A percentile compares a stretch with the other conserved stretches of the same genome.
These are phyloP conservation scores for Catostylus mosaicus DNA, from an alignment of 30 jellyfish, hydroid and myxozoan species.

Conservation along the genomic window DNA sequence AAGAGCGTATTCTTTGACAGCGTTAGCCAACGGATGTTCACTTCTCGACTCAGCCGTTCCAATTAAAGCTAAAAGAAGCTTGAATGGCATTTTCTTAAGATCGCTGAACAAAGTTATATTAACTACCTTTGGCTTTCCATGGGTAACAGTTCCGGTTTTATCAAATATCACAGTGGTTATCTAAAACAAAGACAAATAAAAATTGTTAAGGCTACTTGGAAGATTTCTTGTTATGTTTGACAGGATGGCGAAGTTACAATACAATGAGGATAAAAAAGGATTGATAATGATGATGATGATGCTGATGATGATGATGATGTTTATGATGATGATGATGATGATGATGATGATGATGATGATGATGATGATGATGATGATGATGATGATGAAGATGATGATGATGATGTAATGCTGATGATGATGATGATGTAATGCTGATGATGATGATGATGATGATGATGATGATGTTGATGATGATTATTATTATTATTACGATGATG, in stretches of 20 bases:
- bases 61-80: slow-evolving; percentile 71
- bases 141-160: slow-evolving; percentile 98
- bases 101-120: slow-evolving; percentile 51
- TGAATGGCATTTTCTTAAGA: slow-evolving; percentile 42
- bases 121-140: slow-evolving; percentile 90
- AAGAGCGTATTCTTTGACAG: slow-evolving; percentile 68
- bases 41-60: slow-evolving; percentile 95
- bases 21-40: slow-evolving; percentile 95
- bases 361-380: not conserved
- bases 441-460: not conserved
- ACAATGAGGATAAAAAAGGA: not conserved
- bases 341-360: not conserved
- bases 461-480: not conserved
- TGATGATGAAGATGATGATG: not conserved
- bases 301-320: too few relatives aligned
- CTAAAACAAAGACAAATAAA: slow-evolving; percentile 41
- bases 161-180: slow-evolving; percentile 93
- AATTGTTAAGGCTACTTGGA: not conserved
- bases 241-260: not conserved
- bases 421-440: not conserved
- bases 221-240: not conserved
- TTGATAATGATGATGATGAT: not conserved
- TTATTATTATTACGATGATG: too few relatives aligned
- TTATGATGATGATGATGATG: too few relatives aligned
- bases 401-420: not conserved